Evolutionary conservation across 2,888 invertebrate species (phyloP), one percentile per base, ranked within the genome.

Genomic region (Aphodius granarius): DNA sequence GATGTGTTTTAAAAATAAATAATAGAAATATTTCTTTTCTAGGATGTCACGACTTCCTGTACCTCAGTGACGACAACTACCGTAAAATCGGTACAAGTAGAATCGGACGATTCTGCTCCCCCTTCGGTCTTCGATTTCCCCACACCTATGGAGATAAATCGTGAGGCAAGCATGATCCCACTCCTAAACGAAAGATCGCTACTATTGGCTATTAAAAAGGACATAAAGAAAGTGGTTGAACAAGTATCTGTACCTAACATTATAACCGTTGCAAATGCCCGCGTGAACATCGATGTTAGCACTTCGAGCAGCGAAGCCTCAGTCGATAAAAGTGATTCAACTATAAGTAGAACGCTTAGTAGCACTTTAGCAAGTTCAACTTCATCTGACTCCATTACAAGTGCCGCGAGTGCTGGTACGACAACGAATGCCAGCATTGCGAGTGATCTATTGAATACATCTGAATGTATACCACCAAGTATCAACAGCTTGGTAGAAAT

Each of bases 101-200:
- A n/a, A n/a, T n/a, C n/a, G n/a, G n/a, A n/a, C n/a, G n/a, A n/a
- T n/a, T n/a, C n/a, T n/a, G n/a, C n/a, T 43, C 43, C 13, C 43
- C 2, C 43, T 43, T 43, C 43, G 43, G 2, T 13, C 43, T 9
- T 43, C 6, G 9, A 43, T 43, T 6, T 6, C 43, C 5, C n/a
- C 5, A 20, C n/a, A 68, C 0, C 13, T 21, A 19, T 20, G 3
- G 22, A 68, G n/a, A n/a, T 20, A 2, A n/a, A 19, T 21, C 18
- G 19, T 3, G 19, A 68, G n/a, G 68, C 75, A 17, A 75, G 75
- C 23, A 73, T 75, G 72, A 68, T 75, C n/a, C 75, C 75, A 18
- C 23, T 75, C 15, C 17, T 75, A n/a, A 75, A 70, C 64, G 22
- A 68, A 9, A 75, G 63, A 75, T 75, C 75, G 13, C 17, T 75